A percentile compares a stretch with the other conserved stretches of the same genome.
These are phyloP conservation scores for Eclectus roratus DNA, from an alignment of 2,113 vertebrate genomes.

Conservation along the genomic window DNA sequence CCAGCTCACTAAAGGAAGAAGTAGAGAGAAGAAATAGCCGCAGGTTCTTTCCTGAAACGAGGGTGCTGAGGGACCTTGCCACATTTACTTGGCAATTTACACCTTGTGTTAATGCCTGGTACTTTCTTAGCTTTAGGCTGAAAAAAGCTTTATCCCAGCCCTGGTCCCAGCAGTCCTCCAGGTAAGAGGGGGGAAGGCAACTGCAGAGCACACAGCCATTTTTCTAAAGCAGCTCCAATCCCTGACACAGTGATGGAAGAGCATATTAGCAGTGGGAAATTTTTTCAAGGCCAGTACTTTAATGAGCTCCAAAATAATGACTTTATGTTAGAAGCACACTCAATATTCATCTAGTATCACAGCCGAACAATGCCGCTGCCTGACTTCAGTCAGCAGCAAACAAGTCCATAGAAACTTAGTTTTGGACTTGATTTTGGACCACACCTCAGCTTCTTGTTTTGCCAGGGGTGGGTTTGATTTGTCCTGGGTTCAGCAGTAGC, in stretches of 20 bases:
- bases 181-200: background rate
- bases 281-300: slow-evolving; percentile 47
- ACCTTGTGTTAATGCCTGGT: background rate
- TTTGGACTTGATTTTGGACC: background rate
- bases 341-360: background rate
- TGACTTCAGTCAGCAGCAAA: background rate
- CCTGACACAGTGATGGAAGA: slow-evolving; percentile 66
- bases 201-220: background rate
- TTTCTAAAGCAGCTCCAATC: background rate
- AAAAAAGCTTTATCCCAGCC: background rate
- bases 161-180: background rate
- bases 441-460: background rate
- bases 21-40: background rate
- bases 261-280: slow-evolving; percentile 54
- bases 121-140: background rate
- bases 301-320: slow-evolving; percentile 69
- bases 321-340: slow-evolving; percentile 57
- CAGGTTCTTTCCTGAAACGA: background rate
- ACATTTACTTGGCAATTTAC: background rate
- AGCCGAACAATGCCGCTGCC: background rate
- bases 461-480: background rate
- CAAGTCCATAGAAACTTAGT: background rate
- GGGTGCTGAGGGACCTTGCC: background rate
- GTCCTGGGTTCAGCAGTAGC: too few species aligned
- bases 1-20: background rate